Percentiles rank a stretch among this genome's conserved stretches.
These are phyloP conservation scores for Phrynocephalus versicolor DNA, from an alignment of 2,113 vertebrate genomes.

Conservation along the genomic window DNA sequence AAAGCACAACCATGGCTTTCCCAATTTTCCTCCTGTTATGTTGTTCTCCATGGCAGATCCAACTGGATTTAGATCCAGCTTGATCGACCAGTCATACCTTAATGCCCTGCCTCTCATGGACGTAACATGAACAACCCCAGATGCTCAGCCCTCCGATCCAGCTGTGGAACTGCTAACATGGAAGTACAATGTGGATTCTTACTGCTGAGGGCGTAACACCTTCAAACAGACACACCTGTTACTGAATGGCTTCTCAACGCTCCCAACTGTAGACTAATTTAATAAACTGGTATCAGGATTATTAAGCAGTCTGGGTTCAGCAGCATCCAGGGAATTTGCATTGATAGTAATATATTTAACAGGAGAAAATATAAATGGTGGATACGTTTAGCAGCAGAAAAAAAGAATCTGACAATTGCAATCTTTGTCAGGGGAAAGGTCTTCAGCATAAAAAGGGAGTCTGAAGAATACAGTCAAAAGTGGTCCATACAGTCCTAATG, in stretches of 20 bases:
- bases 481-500: neutral
- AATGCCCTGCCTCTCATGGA: neutral
- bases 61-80: no score
- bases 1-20: neutral
- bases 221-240: neutral
- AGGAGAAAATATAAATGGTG: neutral
- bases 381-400: neutral
- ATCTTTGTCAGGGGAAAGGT: neutral
- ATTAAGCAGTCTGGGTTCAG: neutral
- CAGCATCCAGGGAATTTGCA: neutral
- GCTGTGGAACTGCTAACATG: neutral
- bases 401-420: neutral
- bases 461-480: neutral
- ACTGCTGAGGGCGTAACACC: neutral
- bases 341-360: neutral
- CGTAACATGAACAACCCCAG: neutral
- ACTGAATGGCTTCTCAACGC: no score
- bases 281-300: neutral
- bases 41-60: neutral
- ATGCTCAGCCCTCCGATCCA: neutral
- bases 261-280: neutral
- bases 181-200: neutral
- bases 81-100: neutral
- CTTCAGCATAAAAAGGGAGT: conserved; percentile 36
- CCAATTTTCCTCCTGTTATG: neutral